Conservation (phyloP, 2,888 invertebrate species). For the Nephrotoma flavescens region DNA sequence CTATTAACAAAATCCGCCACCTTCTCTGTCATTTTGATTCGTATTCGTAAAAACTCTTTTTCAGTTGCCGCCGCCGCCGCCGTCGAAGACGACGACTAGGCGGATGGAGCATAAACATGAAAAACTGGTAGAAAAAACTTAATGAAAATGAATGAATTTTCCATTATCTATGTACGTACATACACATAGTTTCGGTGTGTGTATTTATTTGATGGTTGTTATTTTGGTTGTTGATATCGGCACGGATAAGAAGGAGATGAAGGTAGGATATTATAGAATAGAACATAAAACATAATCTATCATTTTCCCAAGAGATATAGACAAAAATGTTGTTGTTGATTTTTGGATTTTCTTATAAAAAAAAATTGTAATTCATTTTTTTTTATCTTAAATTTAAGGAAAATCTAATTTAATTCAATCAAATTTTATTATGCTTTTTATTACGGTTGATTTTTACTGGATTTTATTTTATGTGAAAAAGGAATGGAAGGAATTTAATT, state of each 20-base stretch:
- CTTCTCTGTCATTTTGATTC: background rate
- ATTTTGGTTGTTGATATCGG: background rate
- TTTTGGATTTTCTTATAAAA: background rate
- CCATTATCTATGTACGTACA: background rate
- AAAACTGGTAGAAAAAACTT: background rate
- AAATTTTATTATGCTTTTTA: background rate
- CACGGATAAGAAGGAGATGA: background rate
- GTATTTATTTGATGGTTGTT: background rate
- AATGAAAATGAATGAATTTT: background rate
- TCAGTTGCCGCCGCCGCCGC: background rate
- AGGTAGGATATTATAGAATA: background rate
- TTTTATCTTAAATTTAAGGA: background rate
- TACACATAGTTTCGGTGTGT: background rate
- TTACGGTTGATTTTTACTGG: background rate
- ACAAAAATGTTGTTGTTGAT: background rate
- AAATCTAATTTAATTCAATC: background rate
- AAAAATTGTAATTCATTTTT: background rate
- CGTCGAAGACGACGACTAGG: background rate
- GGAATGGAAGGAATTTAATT: background rate
- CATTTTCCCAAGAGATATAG: background rate
- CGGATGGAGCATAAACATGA: background rate
- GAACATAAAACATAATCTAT: background rate
- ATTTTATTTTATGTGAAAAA: background rate
- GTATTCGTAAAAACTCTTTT: background rate
- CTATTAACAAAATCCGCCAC: background rate